phyloP scores from a whole-genome alignment of 2,797 vertebrate genomes.

The Emys orbicularis region DNA sequence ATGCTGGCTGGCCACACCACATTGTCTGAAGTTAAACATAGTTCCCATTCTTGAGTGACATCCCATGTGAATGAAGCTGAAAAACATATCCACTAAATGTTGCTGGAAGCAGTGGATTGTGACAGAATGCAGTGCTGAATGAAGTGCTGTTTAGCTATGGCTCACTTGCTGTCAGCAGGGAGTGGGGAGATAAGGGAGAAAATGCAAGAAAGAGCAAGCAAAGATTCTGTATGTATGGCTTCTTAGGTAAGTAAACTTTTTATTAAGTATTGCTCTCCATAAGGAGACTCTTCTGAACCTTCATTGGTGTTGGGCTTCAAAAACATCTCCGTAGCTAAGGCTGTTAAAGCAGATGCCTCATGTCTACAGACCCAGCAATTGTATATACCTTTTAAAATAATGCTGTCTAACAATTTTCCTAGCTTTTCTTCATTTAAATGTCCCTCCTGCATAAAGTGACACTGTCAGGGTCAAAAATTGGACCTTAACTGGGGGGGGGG shows the following conservation, averaged over 20 bases:
- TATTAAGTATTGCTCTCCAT: neutral
- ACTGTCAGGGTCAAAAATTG: too few species aligned
- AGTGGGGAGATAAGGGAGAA: neutral
- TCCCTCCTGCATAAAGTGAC: neutral
- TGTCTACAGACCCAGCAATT: too few species aligned
- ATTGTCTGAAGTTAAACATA: neutral
- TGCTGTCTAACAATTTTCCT: neutral
- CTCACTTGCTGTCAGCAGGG: too few species aligned
- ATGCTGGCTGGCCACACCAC: neutral
- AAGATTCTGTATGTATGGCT: neutral
- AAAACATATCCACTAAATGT: neutral
- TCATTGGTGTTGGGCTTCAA: neutral
- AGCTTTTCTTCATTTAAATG: neutral
- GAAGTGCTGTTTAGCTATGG: too few species aligned
- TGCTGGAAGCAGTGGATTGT: neutral
- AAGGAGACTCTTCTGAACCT: slow-evolving; percentile 15
- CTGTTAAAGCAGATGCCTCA: neutral
- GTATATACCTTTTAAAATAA: neutral
- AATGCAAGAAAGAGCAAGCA: slow-evolving; percentile 3
- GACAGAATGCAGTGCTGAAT: too few species aligned
- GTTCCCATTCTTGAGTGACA: neutral
- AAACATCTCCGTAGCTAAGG: slow-evolving; percentile 1
- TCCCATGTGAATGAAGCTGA: neutral
- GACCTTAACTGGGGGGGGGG: too few species aligned
- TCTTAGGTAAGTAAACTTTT: neutral